Evolutionary conservation across 1,140 invertebrate species (phyloP), one percentile per base, ranked within the genome.

Genomic region (Steinernema feltiae): DNA sequence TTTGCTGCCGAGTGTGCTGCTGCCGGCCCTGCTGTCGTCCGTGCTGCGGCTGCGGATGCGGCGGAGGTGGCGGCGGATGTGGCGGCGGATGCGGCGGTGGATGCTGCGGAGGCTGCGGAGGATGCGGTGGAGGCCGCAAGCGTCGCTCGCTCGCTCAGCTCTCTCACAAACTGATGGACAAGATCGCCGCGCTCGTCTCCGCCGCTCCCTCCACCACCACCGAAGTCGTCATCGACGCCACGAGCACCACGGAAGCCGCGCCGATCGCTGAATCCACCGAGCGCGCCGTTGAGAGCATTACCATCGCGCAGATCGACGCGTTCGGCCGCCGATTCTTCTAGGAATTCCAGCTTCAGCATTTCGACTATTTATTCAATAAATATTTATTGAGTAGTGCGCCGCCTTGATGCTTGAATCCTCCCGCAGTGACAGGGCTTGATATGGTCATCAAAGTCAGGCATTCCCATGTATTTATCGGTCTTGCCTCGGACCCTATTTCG

Each of bases 331-430:
- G 53, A 7, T 63, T 63, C 15, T 63, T 63, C 53, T 63, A 63
- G 53, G 53, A 3, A 46, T n/a, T 3, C 53, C 3, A 63, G 53
- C 53, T 7, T 46, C 7, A 46, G 7, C n/a, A 46, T 7, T 46
- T n/a, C n/a, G n/a, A n/a, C 12, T 63, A 63, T 63, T 63, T 63
- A 63, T 63, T 15, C 53, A 63, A 63, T 63, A 63, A 63, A 63
- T 41, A 41, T 41, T 41, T 41, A 41, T 41, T 41, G 35, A 18
- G 35, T 41, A 41, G 35, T n/a, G n/a, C n/a, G n/a, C n/a, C n/a
- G n/a, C n/a, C n/a, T n/a, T n/a, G n/a, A n/a, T n/a, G n/a, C n/a
- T n/a, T n/a, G n/a, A n/a, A n/a, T n/a, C n/a, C n/a, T n/a, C n/a
- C n/a, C n/a, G n/a, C n/a, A n/a, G n/a, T n/a, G n/a, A n/a, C n/a